Base-by-base conservation (phyloP, 1,140 invertebrate species). In the Drosophila sp. region DNA sequence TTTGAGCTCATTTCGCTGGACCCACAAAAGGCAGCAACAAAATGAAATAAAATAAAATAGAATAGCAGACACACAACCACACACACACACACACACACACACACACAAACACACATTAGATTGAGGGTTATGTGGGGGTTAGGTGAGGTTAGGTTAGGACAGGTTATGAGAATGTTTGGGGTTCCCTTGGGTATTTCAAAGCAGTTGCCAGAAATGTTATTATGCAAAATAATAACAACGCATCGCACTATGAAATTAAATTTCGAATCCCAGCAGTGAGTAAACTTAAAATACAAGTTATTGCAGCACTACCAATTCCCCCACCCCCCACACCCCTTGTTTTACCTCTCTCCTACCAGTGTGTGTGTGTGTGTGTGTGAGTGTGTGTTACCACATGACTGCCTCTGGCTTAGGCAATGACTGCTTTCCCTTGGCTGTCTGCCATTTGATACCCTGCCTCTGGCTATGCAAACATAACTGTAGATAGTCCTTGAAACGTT, bases 151-250 rank as follows among this genome's bases (percentile, higher is more conserved):
- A 14, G 16, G 27, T n/a, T 6, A 29, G 38, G 18, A 34, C 3
- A 7, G 32, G 45, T 50, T 61, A 27, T 38, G 13, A n/a, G 7
- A 38, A n/a, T 13, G 36, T n/a, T 48, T 9, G 43, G 54, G 53
- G 18, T 57, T 41, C 46, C 54, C 43, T 13, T 48, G 69, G 69
- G 62, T 51, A 57, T 65, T 72, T 59, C 53, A 50, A 51, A 70
- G 29, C 57, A 41, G 61, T 67, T 67, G 61, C 73, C 74, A 59
- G 71, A 89, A 89, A 89, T 89, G 74, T 78, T 89, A 89, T 89
- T 89, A 89, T 89, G 84, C 80, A 89, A 84, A 89, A 89, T 89
- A 90, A 89, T 89, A 89, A 89, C 84, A 83, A 90, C 83, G 84
- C 84, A 89, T 61, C 84, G 80, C 80, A 89, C 84, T 89, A 89